Conservation (phyloP, 2,888 invertebrate genomes). For the Odontocerum albicorne region DNA sequence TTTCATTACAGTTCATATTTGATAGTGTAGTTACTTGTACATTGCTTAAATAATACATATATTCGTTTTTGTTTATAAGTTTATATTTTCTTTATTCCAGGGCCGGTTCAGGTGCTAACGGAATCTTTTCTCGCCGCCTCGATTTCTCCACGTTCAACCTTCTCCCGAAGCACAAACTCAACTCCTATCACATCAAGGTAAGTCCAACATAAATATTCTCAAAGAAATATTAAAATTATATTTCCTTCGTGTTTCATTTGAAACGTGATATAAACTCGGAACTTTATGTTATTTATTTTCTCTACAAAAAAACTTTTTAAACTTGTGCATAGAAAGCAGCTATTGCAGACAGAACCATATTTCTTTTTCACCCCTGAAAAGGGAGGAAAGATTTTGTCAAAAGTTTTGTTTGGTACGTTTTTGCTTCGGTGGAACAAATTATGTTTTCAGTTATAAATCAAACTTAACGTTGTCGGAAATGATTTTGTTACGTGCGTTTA, state of each 20-base stretch:
- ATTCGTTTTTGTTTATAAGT: too few relatives aligned
- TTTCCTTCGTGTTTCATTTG: slow-evolving; percentile 1
- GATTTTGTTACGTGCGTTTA: too few relatives aligned
- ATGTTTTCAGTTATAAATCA: slow-evolving; percentile 22
- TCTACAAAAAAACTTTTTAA: too few relatives aligned
- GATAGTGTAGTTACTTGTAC: too few relatives aligned
- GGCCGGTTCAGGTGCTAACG: slow-evolving; percentile 85
- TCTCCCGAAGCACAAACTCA: slow-evolving; percentile 93
- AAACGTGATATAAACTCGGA: too few relatives aligned
- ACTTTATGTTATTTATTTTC: too few relatives aligned
- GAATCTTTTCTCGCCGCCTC: slow-evolving; percentile 89
- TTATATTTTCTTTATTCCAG: slow-evolving; percentile 59
- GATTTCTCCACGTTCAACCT: slow-evolving; percentile 95
- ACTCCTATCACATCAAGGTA: slow-evolving; percentile 99
- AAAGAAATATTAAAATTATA: neutral
- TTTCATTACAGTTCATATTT: too few relatives aligned
- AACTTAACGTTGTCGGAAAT: too few relatives aligned
- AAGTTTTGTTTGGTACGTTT: slow-evolving; percentile 8
- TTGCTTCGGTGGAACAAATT: slow-evolving; percentile 16
- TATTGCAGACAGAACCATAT: neutral
- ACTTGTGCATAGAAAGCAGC: neutral
- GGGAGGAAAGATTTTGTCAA: slow-evolving; percentile 31
- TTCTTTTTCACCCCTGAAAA: slow-evolving; percentile 9
- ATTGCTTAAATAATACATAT: too few relatives aligned
- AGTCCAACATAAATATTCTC: slow-evolving; percentile 41